Percentiles rank a stretch among this genome's conserved stretches.
These are phyloP conservation scores for Stegodyphus dumicola DNA, from an alignment of 1,140 invertebrate genomes.

Conservation along the genomic window DNA sequence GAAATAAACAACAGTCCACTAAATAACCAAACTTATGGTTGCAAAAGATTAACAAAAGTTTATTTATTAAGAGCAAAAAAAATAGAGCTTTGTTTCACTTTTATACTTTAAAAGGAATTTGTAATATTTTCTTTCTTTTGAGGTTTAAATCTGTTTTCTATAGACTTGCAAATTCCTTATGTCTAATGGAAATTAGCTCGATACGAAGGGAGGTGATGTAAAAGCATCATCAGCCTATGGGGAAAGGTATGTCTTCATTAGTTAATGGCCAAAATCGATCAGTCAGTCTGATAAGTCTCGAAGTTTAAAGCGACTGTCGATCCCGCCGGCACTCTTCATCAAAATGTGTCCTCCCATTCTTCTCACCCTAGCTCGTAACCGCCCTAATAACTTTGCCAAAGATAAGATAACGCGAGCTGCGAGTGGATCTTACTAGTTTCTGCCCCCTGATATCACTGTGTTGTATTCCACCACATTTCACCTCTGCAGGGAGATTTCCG, in stretches of 20 bases:
- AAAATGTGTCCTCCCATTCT: not conserved
- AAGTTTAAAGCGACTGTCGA: slow-evolving; percentile 3
- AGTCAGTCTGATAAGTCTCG: not conserved
- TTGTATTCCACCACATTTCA: no score
- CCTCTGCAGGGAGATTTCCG: not conserved
- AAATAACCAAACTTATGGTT: no score
- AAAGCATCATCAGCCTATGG: not conserved
- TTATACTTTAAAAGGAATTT: no score
- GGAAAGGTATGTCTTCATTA: slow-evolving; percentile 31
- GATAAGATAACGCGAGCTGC: not conserved
- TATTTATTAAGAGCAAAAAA: no score
- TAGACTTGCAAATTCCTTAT: no score
- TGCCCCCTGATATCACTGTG: not conserved
- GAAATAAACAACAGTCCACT: no score
- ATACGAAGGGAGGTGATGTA: no score
- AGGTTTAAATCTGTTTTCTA: no score
- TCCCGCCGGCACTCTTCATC: slow-evolving; percentile 3
- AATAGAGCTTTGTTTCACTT: no score
- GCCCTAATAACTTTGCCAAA: not conserved
- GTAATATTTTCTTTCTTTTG: no score
- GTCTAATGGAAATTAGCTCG: no score
- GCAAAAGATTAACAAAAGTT: no score
- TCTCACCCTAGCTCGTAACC: not conserved
- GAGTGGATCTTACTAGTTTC: not conserved
- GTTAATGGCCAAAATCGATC: slow-evolving; percentile 3